phyloP scores from a whole-genome alignment of 2,888 invertebrate species.

The Neoaliturus tenellus region DNA sequence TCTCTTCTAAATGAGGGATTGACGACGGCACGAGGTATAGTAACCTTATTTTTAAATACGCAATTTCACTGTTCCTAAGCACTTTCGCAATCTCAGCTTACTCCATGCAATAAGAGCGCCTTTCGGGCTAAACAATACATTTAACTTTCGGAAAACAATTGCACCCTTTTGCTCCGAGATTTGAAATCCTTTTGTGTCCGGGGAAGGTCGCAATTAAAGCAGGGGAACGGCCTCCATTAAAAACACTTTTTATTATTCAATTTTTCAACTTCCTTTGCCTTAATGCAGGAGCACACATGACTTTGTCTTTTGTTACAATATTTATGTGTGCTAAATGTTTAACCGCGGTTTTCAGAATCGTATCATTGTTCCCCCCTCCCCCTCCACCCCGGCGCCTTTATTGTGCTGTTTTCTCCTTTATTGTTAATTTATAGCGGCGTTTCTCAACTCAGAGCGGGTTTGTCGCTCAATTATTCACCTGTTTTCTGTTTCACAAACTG shows the following conservation, averaged over 20 bases:
- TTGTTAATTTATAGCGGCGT: conserved; percentile 44
- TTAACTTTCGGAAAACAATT: conserved; percentile 40
- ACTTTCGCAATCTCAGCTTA: no score
- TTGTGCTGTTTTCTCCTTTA: conserved; percentile 53
- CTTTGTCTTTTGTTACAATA: conserved; percentile 46
- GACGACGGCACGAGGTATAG: no score
- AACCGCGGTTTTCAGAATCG: conserved; percentile 24
- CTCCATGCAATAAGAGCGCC: no score
- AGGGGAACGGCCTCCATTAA: conserved; percentile 32
- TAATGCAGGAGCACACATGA: conserved; percentile 27
- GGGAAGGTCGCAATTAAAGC: conserved; percentile 11
- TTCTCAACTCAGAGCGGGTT: conserved; percentile 16
- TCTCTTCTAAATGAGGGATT: no score
- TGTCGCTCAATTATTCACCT: conserved; percentile 46
- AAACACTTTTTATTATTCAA: conserved; percentile 49
- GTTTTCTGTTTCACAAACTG: conserved; percentile 43
- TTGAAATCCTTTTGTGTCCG: conserved; percentile 16
- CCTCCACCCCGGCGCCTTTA: conserved; percentile 9
- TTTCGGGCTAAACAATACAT: conserved; percentile 1
- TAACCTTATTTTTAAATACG: no score
- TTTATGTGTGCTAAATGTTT: conserved; percentile 45
- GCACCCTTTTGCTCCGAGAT: background rate
- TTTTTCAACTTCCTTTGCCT: conserved; percentile 43
- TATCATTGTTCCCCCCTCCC: conserved; percentile 35
- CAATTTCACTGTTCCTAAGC: no score